phyloP scores from a whole-genome alignment of 2,797 vertebrate genomes.

The Ispidina picta region DNA sequence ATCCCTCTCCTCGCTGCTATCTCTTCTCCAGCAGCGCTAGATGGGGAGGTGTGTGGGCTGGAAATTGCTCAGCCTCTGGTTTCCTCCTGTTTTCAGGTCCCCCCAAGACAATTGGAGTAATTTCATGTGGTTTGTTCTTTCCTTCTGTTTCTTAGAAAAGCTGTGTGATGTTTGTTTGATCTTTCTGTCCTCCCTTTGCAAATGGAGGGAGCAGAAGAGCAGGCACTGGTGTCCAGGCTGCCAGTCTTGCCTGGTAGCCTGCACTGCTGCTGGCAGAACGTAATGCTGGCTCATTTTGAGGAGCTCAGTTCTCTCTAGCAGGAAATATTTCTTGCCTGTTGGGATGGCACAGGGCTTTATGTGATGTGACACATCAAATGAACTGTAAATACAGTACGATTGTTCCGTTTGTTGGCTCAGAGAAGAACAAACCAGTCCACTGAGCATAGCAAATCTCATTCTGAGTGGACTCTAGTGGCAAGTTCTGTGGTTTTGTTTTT shows the following conservation, averaged over 20 bases:
- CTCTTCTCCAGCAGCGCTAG: background rate
- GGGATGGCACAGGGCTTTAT: background rate
- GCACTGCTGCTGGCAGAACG: background rate
- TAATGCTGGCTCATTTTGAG: conserved; percentile 1
- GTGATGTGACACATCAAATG: conserved; percentile 35
- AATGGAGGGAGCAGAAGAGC: background rate
- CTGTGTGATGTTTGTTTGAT: background rate
- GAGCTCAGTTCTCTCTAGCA: conserved; percentile 2
- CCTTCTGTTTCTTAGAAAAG: background rate
- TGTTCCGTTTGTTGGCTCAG: conserved; percentile 45
- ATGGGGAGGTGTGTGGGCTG: background rate
- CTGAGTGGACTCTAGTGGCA: conserved; percentile 47
- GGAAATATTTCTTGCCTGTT: background rate
- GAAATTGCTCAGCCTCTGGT: background rate
- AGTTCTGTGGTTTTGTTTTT: conserved; percentile 62
- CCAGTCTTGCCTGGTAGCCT: background rate
- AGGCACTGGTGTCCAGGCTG: background rate
- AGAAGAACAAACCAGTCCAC: conserved; percentile 51
- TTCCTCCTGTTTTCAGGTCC: background rate
- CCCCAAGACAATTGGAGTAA: background rate
- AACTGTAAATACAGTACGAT: conserved; percentile 48
- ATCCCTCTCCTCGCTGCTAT: background rate
- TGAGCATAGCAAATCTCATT: conserved; percentile 41
- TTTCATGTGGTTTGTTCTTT: background rate
- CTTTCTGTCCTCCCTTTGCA: background rate